A percentile compares a stretch with the other conserved stretches of the same genome.
phyloP scores from a whole-genome alignment of 2,113 vertebrate species.

The Mungos mungo region DNA sequence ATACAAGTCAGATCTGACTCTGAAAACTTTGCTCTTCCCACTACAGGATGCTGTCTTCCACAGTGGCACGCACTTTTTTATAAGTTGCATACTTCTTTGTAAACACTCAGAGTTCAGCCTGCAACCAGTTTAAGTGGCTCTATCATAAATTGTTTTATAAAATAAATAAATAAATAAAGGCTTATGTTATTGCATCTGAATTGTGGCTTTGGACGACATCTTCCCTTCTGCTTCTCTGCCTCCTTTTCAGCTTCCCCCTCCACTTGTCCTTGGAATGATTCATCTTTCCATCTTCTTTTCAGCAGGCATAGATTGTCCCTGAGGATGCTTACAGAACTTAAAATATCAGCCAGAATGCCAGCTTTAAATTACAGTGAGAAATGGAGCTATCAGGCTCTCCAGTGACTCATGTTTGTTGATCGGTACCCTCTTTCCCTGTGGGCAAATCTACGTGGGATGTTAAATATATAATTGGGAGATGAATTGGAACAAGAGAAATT shows the following conservation, averaged over 20 bases:
- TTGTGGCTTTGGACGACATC: background rate
- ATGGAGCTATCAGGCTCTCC: conserved; percentile 3
- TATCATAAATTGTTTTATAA: background rate
- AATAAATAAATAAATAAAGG: background rate
- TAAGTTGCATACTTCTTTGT: background rate
- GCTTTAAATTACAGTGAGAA: conserved; percentile 59
- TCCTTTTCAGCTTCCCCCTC: background rate
- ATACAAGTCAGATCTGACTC: background rate
- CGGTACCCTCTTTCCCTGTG: background rate
- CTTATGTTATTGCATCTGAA: background rate
- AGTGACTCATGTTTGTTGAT: conserved; percentile 50
- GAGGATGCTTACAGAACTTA: conserved; percentile 50
- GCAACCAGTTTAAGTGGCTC: background rate
- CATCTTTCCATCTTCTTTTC: conserved; percentile 46
- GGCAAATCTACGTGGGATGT: conserved; percentile 40
- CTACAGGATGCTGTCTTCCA: background rate
- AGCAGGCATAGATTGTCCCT: background rate
- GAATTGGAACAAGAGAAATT: conserved; percentile 31
- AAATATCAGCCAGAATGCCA: conserved; percentile 62
- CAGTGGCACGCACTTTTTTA: background rate
- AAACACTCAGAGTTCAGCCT: background rate
- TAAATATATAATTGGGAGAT: conserved; percentile 52
- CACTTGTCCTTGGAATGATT: conserved; percentile 55
- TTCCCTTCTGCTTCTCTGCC: conserved; percentile 3
- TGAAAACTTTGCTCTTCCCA: background rate